Evolutionary conservation across 37 sponge, comb jelly and placozoan genomes (phyloP).

Genomic region (Halichondria panicea): DNA sequence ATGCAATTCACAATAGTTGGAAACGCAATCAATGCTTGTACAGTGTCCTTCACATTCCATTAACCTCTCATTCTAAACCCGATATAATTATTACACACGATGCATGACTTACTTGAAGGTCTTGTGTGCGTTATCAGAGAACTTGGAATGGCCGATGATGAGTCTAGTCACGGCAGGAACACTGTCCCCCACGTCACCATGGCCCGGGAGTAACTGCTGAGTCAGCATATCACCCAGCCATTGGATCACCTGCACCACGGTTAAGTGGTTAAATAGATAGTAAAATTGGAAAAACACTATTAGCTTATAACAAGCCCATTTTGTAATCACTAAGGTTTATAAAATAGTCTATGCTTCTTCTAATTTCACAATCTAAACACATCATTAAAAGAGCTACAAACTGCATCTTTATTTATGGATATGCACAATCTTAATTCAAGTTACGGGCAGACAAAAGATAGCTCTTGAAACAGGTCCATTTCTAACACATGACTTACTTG

Average conservation of each 20-base stretch:
- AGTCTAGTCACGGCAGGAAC: constrained; percentile 24
- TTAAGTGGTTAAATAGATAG: no score
- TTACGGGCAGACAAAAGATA: not conserved
- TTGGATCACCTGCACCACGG: constrained; percentile 31
- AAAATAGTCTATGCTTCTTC: no score
- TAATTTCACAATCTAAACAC: no score
- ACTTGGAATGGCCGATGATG: constrained; percentile 47
- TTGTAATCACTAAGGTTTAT: no score
- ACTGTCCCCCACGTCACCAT: constrained; percentile 48
- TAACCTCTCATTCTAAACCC: no score
- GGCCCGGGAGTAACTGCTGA: constrained; percentile 26
- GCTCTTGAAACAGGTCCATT: not conserved
- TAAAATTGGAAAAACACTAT: no score
- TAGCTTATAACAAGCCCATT: no score
- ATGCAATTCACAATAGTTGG: not conserved
- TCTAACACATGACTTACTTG: constrained; percentile 38
- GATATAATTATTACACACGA: no score
- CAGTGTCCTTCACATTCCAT: not conserved
- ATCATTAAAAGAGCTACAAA: no score
- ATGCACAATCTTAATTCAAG: no score
- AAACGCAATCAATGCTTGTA: not conserved
- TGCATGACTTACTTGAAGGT: no score
- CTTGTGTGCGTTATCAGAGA: constrained; percentile 54
- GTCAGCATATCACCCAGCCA: constrained; percentile 39
- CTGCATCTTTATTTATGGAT: no score